Percentiles rank a stretch among this genome's conserved stretches.
Conservation (phyloP, 2,113 vertebrate genomes). For the Colaptes auratus region DNA sequence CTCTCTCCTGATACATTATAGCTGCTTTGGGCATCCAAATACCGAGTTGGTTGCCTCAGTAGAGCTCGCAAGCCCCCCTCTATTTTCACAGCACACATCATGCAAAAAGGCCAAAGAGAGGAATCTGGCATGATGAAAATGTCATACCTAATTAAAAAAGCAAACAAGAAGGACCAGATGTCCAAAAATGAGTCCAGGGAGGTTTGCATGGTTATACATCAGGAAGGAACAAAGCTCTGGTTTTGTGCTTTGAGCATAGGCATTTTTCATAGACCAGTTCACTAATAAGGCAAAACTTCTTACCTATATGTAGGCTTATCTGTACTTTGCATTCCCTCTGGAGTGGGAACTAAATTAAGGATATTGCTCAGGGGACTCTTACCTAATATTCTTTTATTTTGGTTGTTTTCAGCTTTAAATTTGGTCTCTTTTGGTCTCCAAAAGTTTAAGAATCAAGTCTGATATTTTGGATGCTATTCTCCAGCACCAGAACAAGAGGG, state of each 20-base stretch:
- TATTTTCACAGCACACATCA: not conserved
- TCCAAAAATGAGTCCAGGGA: not conserved
- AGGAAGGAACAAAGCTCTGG: not conserved
- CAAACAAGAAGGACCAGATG: not conserved
- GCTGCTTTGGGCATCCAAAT: not conserved
- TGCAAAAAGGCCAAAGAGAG: not conserved
- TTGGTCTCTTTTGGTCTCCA: not conserved
- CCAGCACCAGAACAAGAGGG: too few relatives aligned
- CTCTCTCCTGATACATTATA: not conserved
- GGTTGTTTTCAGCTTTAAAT: not conserved
- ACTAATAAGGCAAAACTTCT: not conserved
- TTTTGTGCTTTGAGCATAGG: not conserved
- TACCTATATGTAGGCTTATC: not conserved
- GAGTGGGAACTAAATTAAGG: not conserved
- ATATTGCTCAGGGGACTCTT: not conserved
- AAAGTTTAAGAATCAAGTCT: not conserved
- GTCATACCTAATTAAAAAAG: not conserved
- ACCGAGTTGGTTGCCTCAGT: not conserved
- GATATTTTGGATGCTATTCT: not conserved
- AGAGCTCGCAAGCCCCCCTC: not conserved
- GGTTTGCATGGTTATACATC: not conserved
- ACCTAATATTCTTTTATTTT: not conserved
- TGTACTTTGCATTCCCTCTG: not conserved
- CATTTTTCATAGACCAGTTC: not conserved
- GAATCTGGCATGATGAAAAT: not conserved